These are phyloP conservation scores for Eurystomus glaucurus DNA, from an alignment of 2,797 vertebrate species.

Conservation along the genomic window DNA sequence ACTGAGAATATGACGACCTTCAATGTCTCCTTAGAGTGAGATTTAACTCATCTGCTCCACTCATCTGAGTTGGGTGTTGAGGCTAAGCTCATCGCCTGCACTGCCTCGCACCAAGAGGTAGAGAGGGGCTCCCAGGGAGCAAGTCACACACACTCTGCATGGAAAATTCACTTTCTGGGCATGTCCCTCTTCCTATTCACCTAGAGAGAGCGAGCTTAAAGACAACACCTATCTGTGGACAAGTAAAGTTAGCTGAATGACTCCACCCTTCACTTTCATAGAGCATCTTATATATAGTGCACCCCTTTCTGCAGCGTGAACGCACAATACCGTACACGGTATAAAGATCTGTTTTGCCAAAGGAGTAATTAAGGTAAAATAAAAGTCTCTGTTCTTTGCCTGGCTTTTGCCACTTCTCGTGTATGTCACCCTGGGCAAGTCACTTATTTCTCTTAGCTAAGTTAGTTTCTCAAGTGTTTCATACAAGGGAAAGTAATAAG, in stretches of 20 bases:
- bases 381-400: neutral
- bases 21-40: neutral
- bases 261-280: neutral
- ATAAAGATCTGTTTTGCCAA: neutral
- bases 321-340: fast-evolving
- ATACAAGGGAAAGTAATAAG: neutral
- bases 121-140: neutral
- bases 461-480: neutral
- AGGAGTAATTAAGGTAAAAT: neutral
- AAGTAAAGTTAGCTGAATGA: neutral
- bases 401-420: neutral
- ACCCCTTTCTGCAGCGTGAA: neutral
- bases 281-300: neutral
- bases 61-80: neutral
- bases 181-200: neutral
- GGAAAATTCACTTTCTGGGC: neutral
- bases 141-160: neutral
- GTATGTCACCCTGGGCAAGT: neutral
- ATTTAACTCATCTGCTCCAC: neutral
- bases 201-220: neutral
- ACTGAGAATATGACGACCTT: neutral
- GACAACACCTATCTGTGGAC: neutral
- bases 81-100: neutral
- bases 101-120: neutral
- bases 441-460: neutral